Evolutionary conservation across 2,797 vertebrate species (phyloP).

Genomic region (Pseudochirops cupreus): DNA sequence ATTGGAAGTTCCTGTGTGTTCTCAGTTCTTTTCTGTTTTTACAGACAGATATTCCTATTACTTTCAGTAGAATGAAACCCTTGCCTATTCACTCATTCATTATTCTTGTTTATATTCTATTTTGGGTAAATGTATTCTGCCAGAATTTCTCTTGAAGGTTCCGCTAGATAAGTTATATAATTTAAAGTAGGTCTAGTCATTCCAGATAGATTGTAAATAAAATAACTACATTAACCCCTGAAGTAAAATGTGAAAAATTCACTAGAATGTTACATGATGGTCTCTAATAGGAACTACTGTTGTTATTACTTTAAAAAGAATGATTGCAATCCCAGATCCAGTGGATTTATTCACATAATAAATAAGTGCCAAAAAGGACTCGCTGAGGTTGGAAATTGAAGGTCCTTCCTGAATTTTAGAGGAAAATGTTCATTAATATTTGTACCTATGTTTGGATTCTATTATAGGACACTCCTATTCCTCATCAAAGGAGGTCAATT

Average conservation of each 20-base stretch:
- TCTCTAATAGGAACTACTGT: neutral
- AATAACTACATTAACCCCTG: neutral
- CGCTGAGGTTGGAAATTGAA: neutral
- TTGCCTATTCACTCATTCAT: constrained; percentile 32
- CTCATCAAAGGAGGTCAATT: constrained; percentile 91
- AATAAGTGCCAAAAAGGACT: neutral
- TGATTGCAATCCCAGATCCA: neutral
- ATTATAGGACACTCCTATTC: constrained; percentile 92
- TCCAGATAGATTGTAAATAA: neutral
- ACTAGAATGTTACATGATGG: neutral
- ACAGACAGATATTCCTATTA: constrained; percentile 33
- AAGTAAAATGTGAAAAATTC: constrained; percentile 2
- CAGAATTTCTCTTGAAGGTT: neutral
- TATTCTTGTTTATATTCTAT: constrained; percentile 15
- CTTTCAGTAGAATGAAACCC: constrained; percentile 30
- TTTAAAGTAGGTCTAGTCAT: neutral
- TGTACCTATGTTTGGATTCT: constrained; percentile 24
- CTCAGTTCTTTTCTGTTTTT: constrained; percentile 9
- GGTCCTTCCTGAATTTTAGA: neutral
- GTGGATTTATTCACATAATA: constrained; percentile 40
- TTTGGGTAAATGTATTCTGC: constrained; percentile 48
- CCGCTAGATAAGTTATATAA: neutral
- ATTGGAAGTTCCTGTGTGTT: neutral
- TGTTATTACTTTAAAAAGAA: constrained; percentile 1
- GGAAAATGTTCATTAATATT: neutral